A percentile compares a stretch with the other conserved stretches of the same genome.
phyloP scores from a whole-genome alignment of 2,888 invertebrate genomes.

The Mimas tiliae region DNA sequence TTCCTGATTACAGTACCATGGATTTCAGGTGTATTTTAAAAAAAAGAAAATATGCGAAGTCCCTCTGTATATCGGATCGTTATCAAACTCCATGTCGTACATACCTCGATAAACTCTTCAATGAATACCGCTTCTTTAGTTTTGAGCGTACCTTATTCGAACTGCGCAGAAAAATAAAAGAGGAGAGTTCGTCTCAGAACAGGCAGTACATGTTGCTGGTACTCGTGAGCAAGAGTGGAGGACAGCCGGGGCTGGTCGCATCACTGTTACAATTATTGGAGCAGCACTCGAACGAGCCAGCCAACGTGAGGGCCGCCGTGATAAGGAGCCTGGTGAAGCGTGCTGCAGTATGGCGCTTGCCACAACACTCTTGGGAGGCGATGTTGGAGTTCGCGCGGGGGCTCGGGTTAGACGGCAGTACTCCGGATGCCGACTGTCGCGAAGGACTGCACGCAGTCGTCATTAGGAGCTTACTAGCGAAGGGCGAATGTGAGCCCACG shows the following conservation, averaged over 20 bases:
- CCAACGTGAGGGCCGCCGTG: slow-evolving; percentile 59
- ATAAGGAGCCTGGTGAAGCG: slow-evolving; percentile 67
- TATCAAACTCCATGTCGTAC: background rate
- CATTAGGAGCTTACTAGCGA: slow-evolving; percentile 52
- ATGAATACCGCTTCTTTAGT: slow-evolving; percentile 58
- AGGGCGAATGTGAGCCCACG: slow-evolving; percentile 35
- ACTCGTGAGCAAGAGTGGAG: slow-evolving; percentile 68
- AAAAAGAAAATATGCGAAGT: slow-evolving; percentile 25
- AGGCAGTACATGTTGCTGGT: slow-evolving; percentile 66
- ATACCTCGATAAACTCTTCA: slow-evolving; percentile 58
- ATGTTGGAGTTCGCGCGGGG: slow-evolving; percentile 57
- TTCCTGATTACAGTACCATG: background rate
- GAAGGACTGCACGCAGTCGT: slow-evolving; percentile 68
- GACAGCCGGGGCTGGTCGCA: slow-evolving; percentile 50
- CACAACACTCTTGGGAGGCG: slow-evolving; percentile 53
- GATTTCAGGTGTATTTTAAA: slow-evolving; percentile 5
- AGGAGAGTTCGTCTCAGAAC: slow-evolving; percentile 53
- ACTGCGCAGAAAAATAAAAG: slow-evolving; percentile 50
- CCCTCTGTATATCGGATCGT: background rate
- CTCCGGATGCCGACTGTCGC: slow-evolving; percentile 49
- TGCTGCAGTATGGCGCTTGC: slow-evolving; percentile 61
- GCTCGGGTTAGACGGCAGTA: slow-evolving; percentile 61
- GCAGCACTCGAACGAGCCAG: slow-evolving; percentile 59
- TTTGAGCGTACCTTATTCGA: slow-evolving; percentile 60
- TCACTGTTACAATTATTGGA: slow-evolving; percentile 52